phyloP scores from a whole-genome alignment of 2,797 vertebrate genomes.

The Phoeniculus purpureus region DNA sequence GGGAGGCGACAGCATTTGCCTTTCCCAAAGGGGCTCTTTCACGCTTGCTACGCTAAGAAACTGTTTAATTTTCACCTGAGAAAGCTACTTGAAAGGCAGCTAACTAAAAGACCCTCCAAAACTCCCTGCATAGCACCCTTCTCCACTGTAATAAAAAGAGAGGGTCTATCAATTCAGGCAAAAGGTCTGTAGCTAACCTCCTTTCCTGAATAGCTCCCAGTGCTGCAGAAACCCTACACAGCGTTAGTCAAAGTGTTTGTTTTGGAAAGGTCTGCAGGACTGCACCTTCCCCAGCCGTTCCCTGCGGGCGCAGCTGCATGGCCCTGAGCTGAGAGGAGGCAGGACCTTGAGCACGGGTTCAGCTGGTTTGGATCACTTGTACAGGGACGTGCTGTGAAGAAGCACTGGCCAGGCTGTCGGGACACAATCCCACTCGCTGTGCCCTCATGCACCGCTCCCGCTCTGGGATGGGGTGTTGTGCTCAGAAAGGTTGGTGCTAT shows the following conservation, averaged over 20 bases:
- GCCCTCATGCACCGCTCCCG: neutral
- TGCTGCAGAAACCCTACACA: neutral
- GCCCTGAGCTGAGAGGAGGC: neutral
- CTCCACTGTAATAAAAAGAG: neutral
- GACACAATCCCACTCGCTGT: rapidly evolving
- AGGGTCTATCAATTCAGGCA: neutral
- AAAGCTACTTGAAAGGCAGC: neutral
- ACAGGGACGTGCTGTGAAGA: neutral
- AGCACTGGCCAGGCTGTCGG: neutral
- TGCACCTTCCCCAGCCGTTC: neutral
- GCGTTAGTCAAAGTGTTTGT: neutral
- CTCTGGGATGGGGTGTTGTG: neutral
- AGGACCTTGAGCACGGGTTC: neutral
- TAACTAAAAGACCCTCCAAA: neutral
- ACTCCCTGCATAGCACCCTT: neutral
- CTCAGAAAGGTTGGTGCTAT: neutral
- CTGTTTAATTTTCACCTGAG: neutral
- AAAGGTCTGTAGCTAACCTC: neutral
- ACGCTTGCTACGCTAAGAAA: neutral
- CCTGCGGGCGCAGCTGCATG: neutral
- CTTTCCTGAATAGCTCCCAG: neutral
- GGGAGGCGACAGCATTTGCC: neutral
- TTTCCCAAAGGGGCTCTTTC: neutral
- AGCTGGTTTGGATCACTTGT: neutral
- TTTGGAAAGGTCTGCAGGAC: neutral